These are phyloP conservation scores for Rachycentron canadum DNA, from an alignment of 2,797 vertebrate species.

Conservation along the genomic window DNA sequence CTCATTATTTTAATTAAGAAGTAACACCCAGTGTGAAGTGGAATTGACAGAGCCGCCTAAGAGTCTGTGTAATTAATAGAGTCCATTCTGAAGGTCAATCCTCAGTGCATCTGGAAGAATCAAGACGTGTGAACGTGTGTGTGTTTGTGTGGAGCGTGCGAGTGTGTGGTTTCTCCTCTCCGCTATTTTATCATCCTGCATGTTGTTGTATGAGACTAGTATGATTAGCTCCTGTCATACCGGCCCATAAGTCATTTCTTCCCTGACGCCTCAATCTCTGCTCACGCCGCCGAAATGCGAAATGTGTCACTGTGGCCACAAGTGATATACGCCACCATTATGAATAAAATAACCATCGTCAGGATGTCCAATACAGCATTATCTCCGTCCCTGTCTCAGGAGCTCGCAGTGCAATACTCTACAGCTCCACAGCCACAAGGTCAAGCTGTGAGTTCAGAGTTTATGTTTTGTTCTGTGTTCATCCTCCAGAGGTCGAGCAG, in stretches of 20 bases:
- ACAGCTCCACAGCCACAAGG: conserved; percentile 54
- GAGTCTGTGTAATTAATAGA: conserved; percentile 81
- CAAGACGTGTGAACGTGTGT: conserved; percentile 14
- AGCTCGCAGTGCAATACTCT: conserved; percentile 1
- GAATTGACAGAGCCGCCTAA: conserved; percentile 69
- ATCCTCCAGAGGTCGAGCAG: conserved; percentile 54
- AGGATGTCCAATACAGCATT: conserved; percentile 67
- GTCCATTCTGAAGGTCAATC: conserved; percentile 82
- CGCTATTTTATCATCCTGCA: conserved; percentile 72
- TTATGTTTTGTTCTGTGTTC: conserved; percentile 51
- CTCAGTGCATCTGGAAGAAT: conserved; percentile 55
- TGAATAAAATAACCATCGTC: conserved; percentile 82
- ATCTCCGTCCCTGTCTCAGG: conserved; percentile 52
- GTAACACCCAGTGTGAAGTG: conserved; percentile 74
- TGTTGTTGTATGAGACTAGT: conserved; percentile 76
- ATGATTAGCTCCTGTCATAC: conserved; percentile 79
- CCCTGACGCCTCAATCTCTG: conserved; percentile 72
- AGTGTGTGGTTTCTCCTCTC: conserved; percentile 21
- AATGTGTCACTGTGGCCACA: conserved; percentile 73
- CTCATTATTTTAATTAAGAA: conserved; percentile 85
- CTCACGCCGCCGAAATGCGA: conserved; percentile 66
- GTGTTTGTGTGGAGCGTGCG: conserved; percentile 30
- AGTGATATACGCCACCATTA: conserved; percentile 82
- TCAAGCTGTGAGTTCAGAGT: conserved; percentile 53
- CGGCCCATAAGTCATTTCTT: conserved; percentile 72